Conservation (phyloP, 2,113 vertebrate species). For the Sterna hirundo region DNA sequence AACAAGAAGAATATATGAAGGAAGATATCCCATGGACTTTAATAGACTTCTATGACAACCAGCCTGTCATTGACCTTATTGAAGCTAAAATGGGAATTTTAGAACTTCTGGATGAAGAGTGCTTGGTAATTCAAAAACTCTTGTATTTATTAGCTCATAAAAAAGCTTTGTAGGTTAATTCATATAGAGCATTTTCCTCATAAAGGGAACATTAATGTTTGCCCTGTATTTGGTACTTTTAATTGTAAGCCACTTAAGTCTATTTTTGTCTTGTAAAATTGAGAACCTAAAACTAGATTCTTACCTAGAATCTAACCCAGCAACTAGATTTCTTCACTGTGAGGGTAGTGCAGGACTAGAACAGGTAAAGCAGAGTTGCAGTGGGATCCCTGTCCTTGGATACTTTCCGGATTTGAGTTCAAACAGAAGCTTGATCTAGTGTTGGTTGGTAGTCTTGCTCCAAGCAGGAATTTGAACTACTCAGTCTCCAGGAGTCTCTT, state of each 20-base stretch:
- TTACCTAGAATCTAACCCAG: neutral
- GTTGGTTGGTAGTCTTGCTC: neutral
- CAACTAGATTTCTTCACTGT: neutral
- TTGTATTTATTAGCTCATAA: neutral
- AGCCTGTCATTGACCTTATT: constrained; percentile 94
- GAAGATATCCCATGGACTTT: constrained; percentile 97
- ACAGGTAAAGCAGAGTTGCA: neutral
- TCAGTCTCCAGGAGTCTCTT: neutral
- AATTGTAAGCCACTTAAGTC: neutral
- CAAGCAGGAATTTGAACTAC: neutral
- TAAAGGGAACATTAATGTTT: neutral
- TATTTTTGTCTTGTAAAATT: neutral
- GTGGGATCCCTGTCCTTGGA: neutral
- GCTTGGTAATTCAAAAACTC: constrained; percentile 80
- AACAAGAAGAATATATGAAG: constrained; percentile 98
- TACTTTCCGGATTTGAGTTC: neutral
- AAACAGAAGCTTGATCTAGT: neutral
- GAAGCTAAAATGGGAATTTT: constrained; percentile 97
- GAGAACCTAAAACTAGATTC: neutral
- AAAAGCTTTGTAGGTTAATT: neutral
- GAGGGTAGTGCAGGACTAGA: neutral
- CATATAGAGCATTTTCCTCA: neutral
- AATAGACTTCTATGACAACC: constrained; percentile 98
- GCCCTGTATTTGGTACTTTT: neutral
- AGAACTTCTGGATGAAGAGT: constrained; percentile 95